Evolutionary conservation across 2,113 vertebrate genomes (phyloP).

Genomic region (Rissa tridactyla): DNA sequence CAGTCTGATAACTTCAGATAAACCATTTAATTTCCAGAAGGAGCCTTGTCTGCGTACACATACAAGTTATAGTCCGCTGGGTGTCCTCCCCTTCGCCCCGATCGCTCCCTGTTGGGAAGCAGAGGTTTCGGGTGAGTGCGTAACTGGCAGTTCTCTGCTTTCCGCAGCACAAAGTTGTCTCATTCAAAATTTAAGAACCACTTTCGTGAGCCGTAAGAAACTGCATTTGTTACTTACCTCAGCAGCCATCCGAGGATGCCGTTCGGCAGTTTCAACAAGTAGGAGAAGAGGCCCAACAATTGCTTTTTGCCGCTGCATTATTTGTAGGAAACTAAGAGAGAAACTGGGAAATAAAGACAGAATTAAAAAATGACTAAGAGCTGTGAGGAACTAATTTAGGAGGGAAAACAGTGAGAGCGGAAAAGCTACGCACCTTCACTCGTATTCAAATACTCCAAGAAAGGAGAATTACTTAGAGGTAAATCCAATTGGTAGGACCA

Average conservation of each 20-base stretch:
- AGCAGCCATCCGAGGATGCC: background rate
- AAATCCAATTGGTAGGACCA: background rate
- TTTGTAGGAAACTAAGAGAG: background rate
- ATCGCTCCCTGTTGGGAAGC: background rate
- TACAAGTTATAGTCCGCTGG: background rate
- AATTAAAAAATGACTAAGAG: background rate
- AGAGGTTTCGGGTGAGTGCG: background rate
- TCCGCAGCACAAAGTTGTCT: background rate
- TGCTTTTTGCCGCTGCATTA: background rate
- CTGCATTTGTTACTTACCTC: background rate
- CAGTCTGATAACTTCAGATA: constrained; percentile 6
- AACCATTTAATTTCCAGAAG: constrained; percentile 35
- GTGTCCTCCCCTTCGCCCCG: background rate
- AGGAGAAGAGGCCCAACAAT: background rate
- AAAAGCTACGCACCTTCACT: background rate
- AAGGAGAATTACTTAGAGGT: background rate
- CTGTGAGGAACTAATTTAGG: background rate
- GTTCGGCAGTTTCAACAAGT: background rate
- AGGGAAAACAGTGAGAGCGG: background rate
- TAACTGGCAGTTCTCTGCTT: background rate
- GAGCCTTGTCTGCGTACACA: background rate
- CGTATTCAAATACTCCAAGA: background rate
- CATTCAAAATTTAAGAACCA: background rate
- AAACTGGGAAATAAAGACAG: background rate
- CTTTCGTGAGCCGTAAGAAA: background rate